Evolutionary conservation across 2,797 vertebrate genomes (phyloP).

Genomic region (Monodelphis domestica): DNA sequence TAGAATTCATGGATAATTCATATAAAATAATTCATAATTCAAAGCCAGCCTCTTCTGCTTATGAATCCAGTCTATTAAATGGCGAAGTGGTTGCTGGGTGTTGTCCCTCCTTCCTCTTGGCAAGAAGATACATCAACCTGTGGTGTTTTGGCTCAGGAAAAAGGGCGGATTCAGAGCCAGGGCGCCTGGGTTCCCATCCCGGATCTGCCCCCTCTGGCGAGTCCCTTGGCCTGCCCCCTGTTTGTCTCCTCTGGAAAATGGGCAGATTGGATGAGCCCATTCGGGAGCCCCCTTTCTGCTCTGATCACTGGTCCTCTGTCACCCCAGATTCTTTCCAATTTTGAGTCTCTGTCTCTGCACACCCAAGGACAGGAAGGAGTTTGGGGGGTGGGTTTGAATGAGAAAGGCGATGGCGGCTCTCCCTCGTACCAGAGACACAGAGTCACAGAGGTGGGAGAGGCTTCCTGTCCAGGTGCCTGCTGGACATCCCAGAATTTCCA

Average conservation of each 20-base stretch:
- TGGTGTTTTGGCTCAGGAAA: background rate
- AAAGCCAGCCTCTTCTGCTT: background rate
- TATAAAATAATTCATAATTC: background rate
- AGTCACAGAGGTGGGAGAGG: background rate
- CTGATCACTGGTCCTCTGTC: background rate
- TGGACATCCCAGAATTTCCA: background rate
- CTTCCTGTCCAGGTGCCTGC: background rate
- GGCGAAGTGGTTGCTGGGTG: background rate
- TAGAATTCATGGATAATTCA: background rate
- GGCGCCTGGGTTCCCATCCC: background rate
- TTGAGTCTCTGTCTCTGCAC: background rate
- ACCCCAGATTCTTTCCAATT: background rate
- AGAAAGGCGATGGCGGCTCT: background rate
- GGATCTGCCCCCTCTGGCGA: background rate
- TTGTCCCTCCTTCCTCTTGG: background rate
- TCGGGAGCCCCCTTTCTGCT: background rate
- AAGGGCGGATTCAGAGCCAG: background rate
- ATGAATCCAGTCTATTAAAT: background rate
- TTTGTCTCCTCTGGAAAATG: background rate
- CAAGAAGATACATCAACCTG: background rate
- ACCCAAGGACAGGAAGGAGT: background rate
- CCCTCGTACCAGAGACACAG: background rate
- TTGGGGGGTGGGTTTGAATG: background rate
- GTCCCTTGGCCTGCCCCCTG: background rate
- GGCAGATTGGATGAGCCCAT: background rate